Evolutionary conservation across 2,797 vertebrate genomes (phyloP).

Genomic region (Premnoplex brunnescens): DNA sequence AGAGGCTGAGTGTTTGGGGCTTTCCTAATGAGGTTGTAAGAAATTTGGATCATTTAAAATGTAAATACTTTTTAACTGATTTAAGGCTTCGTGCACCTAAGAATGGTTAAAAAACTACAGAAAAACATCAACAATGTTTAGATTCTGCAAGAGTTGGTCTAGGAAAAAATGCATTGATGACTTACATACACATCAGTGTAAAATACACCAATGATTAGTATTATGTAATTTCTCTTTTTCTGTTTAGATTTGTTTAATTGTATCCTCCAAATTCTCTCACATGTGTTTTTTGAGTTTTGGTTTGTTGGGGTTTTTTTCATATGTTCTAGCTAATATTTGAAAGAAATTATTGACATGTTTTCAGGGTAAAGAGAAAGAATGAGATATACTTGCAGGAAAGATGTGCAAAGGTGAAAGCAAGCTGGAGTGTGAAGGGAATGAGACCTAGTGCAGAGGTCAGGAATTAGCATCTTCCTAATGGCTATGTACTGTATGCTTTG

Average conservation of each 20-base stretch:
- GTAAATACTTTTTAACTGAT: neutral
- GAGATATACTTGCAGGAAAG: neutral
- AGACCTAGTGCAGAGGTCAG: neutral
- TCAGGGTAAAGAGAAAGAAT: neutral
- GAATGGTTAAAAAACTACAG: neutral
- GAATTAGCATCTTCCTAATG: neutral
- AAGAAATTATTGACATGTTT: neutral
- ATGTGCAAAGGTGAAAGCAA: neutral
- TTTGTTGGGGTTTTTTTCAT: neutral
- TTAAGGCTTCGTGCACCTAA: neutral
- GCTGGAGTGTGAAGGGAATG: neutral
- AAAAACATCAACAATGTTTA: neutral
- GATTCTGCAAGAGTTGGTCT: neutral
- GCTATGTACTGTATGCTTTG: neutral
- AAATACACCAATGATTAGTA: neutral
- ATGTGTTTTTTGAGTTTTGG: neutral
- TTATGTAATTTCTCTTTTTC: neutral
- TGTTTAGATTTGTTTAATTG: neutral
- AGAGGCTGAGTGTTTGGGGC: neutral
- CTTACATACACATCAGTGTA: accelerated
- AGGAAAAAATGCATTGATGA: neutral
- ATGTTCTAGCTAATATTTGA: neutral
- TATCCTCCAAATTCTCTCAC: neutral
- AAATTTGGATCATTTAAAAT: neutral
- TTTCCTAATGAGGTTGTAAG: neutral